phyloP scores from a whole-genome alignment of 2,797 vertebrate species.

The Remorina albescens region DNA sequence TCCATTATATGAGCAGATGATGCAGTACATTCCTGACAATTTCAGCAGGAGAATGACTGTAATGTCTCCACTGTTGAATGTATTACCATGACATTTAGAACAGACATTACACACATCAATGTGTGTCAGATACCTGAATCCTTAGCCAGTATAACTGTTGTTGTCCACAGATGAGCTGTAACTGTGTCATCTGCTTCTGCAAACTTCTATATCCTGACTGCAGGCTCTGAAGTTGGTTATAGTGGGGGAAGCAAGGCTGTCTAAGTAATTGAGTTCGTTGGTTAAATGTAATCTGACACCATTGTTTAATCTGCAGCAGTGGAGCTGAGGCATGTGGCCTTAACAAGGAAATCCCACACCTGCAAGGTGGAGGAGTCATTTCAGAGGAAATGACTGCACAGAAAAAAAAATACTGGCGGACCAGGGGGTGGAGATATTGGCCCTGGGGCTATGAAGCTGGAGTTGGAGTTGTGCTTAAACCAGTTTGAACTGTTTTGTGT shows the following conservation, averaged over 20 bases:
- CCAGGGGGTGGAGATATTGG: neutral
- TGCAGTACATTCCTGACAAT: neutral
- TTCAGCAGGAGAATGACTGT: neutral
- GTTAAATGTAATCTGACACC: conserved; percentile 33
- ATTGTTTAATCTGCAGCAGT: conserved; percentile 35
- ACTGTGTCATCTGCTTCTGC: conserved; percentile 13
- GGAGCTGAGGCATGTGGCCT: neutral
- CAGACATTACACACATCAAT: no score
- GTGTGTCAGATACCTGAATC: neutral
- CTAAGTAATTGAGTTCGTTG: conserved; percentile 66
- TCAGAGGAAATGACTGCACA: conserved; percentile 19
- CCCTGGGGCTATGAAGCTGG: neutral
- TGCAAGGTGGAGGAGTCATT: no score
- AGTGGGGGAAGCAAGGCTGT: neutral
- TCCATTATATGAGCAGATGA: no score
- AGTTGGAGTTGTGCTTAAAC: neutral
- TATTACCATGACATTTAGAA: no score
- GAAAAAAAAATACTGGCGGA: neutral
- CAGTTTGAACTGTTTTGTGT: no score
- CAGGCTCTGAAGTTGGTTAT: conserved; percentile 24
- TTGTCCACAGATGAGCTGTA: conserved; percentile 1
- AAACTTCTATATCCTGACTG: conserved; percentile 28
- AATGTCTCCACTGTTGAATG: neutral
- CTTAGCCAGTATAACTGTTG: neutral
- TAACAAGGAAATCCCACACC: conserved; percentile 1